Evolutionary conservation across 2,888 invertebrate genomes (phyloP).

Genomic region (Cheilosia vernalis): DNA sequence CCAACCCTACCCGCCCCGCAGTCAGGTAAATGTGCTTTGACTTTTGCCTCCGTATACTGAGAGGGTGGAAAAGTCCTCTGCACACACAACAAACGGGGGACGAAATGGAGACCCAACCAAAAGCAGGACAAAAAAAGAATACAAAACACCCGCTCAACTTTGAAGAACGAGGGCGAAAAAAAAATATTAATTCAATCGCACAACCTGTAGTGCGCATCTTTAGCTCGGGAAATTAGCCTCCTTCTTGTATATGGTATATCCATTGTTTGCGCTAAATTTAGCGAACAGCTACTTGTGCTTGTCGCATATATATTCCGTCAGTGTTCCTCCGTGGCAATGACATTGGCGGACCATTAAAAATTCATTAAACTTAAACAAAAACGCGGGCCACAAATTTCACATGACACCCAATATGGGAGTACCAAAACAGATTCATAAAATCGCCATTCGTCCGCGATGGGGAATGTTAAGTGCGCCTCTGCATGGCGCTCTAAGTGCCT

Average conservation of each 20-base stretch:
- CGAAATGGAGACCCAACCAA: slow-evolving; percentile 4
- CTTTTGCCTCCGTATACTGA: slow-evolving; percentile 6
- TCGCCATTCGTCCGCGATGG: slow-evolving; percentile 34
- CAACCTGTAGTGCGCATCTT: slow-evolving; percentile 70
- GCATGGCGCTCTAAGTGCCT: slow-evolving; percentile 71
- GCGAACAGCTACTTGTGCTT: slow-evolving; percentile 22
- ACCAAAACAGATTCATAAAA: slow-evolving; percentile 64
- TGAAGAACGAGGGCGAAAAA: slow-evolving; percentile 44
- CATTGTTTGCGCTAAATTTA: slow-evolving; percentile 68
- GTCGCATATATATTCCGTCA: not conserved
- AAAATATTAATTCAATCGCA: slow-evolving; percentile 67
- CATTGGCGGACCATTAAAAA: slow-evolving; percentile 59
- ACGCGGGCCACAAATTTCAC: slow-evolving; percentile 57
- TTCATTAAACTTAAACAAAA: slow-evolving; percentile 69
- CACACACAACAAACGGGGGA: slow-evolving; percentile 13
- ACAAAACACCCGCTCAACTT: not conserved
- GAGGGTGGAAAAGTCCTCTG: slow-evolving; percentile 35
- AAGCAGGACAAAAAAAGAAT: slow-evolving; percentile 4
- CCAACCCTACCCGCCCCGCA: slow-evolving; percentile 42
- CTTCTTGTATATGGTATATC: not conserved
- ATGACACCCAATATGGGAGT: slow-evolving; percentile 28
- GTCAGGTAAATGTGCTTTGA: slow-evolving; percentile 70
- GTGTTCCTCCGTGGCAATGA: slow-evolving; percentile 15
- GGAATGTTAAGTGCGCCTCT: slow-evolving; percentile 67
- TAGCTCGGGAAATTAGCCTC: slow-evolving; percentile 43